Evolutionary conservation across 2,113 vertebrate genomes (phyloP).

Genomic region (Hirundichthys speculiger): DNA sequence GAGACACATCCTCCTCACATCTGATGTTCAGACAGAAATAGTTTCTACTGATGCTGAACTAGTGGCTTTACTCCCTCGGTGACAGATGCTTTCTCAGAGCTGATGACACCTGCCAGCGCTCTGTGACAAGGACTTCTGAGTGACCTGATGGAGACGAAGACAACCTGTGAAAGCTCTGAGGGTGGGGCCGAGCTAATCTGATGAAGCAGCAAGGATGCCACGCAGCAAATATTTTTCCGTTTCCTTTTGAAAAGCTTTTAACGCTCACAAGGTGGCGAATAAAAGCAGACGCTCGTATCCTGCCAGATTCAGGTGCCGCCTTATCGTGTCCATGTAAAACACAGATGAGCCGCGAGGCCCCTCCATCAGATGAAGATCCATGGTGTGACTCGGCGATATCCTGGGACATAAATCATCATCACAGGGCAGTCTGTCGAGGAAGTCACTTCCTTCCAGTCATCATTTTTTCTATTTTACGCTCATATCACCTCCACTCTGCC

Average conservation of each 20-base stretch:
- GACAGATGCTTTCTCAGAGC: neutral
- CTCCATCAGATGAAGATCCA: slow-evolving; percentile 56
- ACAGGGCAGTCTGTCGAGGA: slow-evolving; percentile 43
- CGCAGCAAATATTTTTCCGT: neutral
- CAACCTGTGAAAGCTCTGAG: slow-evolving; percentile 9
- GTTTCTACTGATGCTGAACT: neutral
- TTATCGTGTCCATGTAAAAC: slow-evolving; percentile 19
- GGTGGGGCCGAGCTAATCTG: neutral
- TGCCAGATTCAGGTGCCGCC: neutral
- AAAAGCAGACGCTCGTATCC: neutral
- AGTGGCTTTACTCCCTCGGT: neutral
- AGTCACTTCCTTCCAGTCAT: slow-evolving; percentile 50
- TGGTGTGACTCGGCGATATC: slow-evolving; percentile 39
- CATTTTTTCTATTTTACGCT: slow-evolving; percentile 12
- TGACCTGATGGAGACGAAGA: slow-evolving; percentile 9
- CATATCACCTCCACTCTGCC: slow-evolving; percentile 22
- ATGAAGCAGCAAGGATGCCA: slow-evolving; percentile 15
- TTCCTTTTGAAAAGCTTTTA: neutral
- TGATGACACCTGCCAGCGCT: neutral
- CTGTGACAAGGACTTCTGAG: slow-evolving; percentile 8
- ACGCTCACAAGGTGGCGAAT: neutral
- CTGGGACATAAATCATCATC: slow-evolving; percentile 56
- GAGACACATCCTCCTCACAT: too few relatives aligned
- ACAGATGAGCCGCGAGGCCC: slow-evolving; percentile 24
- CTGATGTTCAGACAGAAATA: neutral